These are phyloP conservation scores for Junonia oenone DNA, from an alignment of 2,888 invertebrate species.

Conservation along the genomic window DNA sequence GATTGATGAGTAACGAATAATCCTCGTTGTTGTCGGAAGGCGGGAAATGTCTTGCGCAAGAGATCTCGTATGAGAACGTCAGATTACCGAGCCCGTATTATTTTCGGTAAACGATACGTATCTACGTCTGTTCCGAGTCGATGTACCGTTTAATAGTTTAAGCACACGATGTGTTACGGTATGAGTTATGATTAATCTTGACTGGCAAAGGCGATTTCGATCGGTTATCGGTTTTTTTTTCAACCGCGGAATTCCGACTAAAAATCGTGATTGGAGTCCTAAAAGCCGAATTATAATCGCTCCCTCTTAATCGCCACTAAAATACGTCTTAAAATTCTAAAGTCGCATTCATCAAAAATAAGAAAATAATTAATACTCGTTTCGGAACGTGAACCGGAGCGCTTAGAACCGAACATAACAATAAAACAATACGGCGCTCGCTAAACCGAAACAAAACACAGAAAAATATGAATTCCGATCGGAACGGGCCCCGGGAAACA, in stretches of 20 bases:
- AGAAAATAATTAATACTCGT: slow-evolving; percentile 77
- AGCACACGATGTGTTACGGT: slow-evolving; percentile 34
- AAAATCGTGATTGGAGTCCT: slow-evolving; percentile 57
- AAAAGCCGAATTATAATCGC: slow-evolving; percentile 53
- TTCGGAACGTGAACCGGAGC: slow-evolving; percentile 59
- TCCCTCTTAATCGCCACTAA: slow-evolving; percentile 53
- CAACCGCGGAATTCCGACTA: slow-evolving; percentile 44
- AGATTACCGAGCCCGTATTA: slow-evolving; percentile 64
- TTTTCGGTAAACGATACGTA: slow-evolving; percentile 73
- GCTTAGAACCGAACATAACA: slow-evolving; percentile 63
- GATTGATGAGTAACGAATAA: slow-evolving; percentile 75
- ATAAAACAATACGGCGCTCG: slow-evolving; percentile 72
- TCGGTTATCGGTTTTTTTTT: slow-evolving; percentile 13
- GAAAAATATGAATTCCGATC: slow-evolving; percentile 80
- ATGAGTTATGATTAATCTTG: slow-evolving; percentile 59
- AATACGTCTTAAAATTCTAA: slow-evolving; percentile 55
- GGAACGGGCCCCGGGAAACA: slow-evolving; percentile 71
- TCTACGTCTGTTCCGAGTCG: slow-evolving; percentile 60
- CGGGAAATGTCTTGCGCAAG: slow-evolving; percentile 60
- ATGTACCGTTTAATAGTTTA: slow-evolving; percentile 68
- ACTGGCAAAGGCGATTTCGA: slow-evolving; percentile 44
- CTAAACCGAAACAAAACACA: slow-evolving; percentile 75
- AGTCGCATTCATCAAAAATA: slow-evolving; percentile 70
- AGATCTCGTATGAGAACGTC: slow-evolving; percentile 56
- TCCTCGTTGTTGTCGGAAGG: slow-evolving; percentile 62